Evolutionary conservation across 2,797 vertebrate genomes (phyloP).

Genomic region (Galago senegalensis): DNA sequence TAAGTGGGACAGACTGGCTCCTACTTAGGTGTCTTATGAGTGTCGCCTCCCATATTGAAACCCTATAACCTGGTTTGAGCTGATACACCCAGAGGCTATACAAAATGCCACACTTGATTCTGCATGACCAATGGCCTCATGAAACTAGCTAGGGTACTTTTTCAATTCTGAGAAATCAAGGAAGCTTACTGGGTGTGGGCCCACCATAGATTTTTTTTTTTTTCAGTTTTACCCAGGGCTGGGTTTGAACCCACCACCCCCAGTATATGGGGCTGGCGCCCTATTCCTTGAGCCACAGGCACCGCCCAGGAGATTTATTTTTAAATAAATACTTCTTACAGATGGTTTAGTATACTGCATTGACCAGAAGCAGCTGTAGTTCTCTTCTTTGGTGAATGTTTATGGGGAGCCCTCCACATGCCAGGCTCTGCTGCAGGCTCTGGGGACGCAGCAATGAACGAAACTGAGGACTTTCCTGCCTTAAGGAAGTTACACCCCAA

Average conservation of each 20-base stretch:
- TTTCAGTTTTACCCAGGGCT: no score
- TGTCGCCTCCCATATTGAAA: not conserved
- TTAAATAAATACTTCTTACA: conserved; percentile 27
- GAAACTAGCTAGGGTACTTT: not conserved
- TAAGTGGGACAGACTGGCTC: conserved; percentile 43
- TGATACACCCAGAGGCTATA: not conserved
- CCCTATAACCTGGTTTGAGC: not conserved
- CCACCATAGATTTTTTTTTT: not conserved
- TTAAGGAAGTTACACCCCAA: not conserved
- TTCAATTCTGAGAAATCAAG: not conserved
- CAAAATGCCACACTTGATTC: not conserved
- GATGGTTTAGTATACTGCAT: not conserved
- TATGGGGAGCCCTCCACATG: not conserved
- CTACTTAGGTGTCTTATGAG: conserved; percentile 5
- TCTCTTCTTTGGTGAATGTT: not conserved
- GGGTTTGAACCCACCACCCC: no score
- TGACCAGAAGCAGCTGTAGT: not conserved
- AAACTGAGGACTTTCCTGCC: not conserved
- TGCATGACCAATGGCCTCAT: not conserved
- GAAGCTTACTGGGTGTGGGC: not conserved
- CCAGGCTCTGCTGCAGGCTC: not conserved
- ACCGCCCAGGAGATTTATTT: not conserved
- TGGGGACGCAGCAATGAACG: not conserved
- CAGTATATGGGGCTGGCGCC: no score
- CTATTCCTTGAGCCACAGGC: no score